Conservation (phyloP, 2,888 invertebrate genomes). For the Rhagonycha lutea region DNA sequence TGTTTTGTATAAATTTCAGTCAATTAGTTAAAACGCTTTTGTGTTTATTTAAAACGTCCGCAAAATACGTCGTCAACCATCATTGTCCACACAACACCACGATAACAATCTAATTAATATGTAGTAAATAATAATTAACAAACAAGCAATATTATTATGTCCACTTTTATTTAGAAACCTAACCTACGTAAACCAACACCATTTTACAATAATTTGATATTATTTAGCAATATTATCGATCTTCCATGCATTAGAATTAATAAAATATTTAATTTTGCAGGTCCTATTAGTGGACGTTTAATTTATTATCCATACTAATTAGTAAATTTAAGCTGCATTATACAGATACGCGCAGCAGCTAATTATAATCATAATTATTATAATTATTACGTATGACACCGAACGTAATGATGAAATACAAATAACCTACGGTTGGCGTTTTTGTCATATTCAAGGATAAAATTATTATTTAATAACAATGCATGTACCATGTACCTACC, state of each 20-base stretch:
- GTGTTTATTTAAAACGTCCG: background rate
- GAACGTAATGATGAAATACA: constrained; percentile 3
- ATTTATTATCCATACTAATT: background rate
- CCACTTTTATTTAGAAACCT: background rate
- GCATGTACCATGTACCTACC: background rate
- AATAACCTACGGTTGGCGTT: background rate
- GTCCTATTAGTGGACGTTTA: background rate
- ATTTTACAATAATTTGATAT: background rate
- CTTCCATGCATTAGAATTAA: background rate
- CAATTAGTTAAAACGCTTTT: background rate
- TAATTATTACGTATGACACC: constrained; percentile 6
- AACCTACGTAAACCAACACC: background rate
- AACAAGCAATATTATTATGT: background rate
- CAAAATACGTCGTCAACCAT: background rate
- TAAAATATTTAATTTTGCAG: background rate
- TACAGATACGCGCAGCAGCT: background rate
- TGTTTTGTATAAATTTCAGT: background rate
- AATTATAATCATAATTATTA: background rate
- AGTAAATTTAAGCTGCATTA: background rate
- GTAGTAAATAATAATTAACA: background rate
- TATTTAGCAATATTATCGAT: background rate
- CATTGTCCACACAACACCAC: background rate
- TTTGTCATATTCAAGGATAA: constrained; percentile 18
- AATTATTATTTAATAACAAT: constrained; percentile 8
- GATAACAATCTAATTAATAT: background rate